A percentile compares a stretch with the other conserved stretches of the same genome.
Evolutionary conservation across 2,888 invertebrate genomes (phyloP).

Genomic region (Agrilus biguttatus): DNA sequence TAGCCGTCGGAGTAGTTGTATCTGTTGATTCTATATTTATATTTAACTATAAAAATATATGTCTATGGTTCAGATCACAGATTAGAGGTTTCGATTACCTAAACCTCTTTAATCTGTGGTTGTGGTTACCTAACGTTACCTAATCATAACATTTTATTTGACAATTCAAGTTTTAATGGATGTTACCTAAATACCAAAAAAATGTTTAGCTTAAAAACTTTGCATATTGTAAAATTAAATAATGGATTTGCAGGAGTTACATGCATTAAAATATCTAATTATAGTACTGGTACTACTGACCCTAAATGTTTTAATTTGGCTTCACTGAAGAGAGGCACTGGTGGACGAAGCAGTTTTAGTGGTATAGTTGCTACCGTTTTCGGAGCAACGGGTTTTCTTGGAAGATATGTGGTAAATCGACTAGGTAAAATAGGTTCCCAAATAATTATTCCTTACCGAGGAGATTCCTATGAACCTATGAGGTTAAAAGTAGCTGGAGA

Average conservation of each 20-base stretch:
- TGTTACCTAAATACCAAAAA: too few species aligned
- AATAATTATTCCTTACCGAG: conserved; percentile 83
- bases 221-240: too few species aligned
- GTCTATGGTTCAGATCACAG: too few species aligned
- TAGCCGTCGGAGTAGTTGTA: too few species aligned
- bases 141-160: too few species aligned
- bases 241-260: conserved; percentile 23
- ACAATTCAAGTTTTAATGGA: too few species aligned
- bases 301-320: conserved; percentile 38
- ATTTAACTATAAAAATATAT: too few species aligned
- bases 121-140: too few species aligned
- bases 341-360: conserved; percentile 91
- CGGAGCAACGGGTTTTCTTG: conserved; percentile 82
- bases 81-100: too few species aligned
- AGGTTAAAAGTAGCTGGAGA: conserved; percentile 80
- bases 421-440: conserved; percentile 79
- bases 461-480: conserved; percentile 66
- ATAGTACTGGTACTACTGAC: conserved; percentile 36
- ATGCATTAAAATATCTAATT: conserved; percentile 27
- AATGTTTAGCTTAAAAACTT: too few species aligned
- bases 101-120: too few species aligned
- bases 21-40: too few species aligned
- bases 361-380: conserved; percentile 98
- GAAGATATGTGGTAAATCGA: conserved; percentile 74
- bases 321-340: conserved; percentile 66